Percentiles rank a stretch among this genome's conserved stretches.
phyloP scores from a whole-genome alignment of 1,140 invertebrate genomes.

The Mylabris phalerata region DNA sequence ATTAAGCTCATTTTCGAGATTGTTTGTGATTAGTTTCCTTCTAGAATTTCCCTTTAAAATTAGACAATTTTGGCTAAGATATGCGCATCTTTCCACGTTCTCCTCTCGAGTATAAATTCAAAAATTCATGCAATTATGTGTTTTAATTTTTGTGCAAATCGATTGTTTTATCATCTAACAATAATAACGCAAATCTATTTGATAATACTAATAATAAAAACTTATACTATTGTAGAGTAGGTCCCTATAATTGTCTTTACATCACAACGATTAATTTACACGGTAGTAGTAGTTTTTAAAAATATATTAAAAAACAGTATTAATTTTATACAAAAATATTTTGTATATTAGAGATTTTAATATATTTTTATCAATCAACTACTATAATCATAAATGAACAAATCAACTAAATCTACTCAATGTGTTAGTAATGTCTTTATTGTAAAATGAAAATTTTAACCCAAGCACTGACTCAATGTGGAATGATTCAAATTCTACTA shows the following conservation, averaged over 20 bases:
- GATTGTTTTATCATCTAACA: too few species aligned
- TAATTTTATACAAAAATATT: slow-evolving; percentile 9
- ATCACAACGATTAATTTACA: slow-evolving; percentile 24
- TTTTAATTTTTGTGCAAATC: background rate
- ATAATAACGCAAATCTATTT: background rate
- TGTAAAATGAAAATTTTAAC: slow-evolving; percentile 1
- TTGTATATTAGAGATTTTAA: background rate
- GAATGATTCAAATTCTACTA: slow-evolving; percentile 4
- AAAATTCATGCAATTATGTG: slow-evolving; percentile 1
- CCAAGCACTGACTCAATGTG: slow-evolving; percentile 10
- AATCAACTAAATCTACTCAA: background rate
- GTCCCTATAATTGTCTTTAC: slow-evolving; percentile 30
- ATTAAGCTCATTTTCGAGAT: slow-evolving; percentile 23
- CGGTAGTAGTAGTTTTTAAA: slow-evolving; percentile 7
- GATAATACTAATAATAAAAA: slow-evolving; percentile 14
- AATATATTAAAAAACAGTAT: slow-evolving; percentile 8
- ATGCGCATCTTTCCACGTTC: slow-evolving; percentile 2
- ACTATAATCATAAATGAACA: background rate
- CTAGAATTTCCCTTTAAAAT: too few species aligned
- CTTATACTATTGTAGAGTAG: slow-evolving; percentile 26
- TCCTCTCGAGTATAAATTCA: background rate
- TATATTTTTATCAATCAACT: background rate
- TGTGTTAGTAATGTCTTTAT: slow-evolving; percentile 13
- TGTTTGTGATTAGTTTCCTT: too few species aligned
- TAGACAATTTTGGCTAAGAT: slow-evolving; percentile 9